Percentiles rank a stretch among this genome's conserved stretches.
phyloP scores from a whole-genome alignment of 2,797 vertebrate genomes.

The Rhabdomys pumilio region DNA sequence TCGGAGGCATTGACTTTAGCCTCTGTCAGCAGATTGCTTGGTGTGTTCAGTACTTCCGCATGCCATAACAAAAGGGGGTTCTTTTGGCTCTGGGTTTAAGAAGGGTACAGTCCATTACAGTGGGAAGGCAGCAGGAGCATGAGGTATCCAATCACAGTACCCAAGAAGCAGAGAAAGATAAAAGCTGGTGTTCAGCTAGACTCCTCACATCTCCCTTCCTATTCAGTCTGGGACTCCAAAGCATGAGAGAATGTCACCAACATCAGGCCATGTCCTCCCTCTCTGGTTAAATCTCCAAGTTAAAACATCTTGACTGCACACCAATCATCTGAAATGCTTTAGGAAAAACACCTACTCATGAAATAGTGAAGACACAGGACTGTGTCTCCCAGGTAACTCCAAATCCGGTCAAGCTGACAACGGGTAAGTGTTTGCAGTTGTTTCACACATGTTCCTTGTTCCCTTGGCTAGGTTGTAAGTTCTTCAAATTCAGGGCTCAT shows the following conservation, averaged over 20 bases:
- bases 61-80: neutral
- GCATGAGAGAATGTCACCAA: neutral
- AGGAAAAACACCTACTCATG: neutral
- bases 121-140: too few relatives aligned
- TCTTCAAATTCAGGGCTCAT: neutral
- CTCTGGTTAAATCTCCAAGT: neutral
- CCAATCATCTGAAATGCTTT: neutral
- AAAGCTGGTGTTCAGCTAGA: too few relatives aligned
- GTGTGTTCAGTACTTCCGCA: neutral
- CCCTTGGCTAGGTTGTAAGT: neutral
- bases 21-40: neutral
- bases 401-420: neutral
- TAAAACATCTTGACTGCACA: neutral
- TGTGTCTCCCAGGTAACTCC: neutral
- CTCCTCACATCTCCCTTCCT: neutral
- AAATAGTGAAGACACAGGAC: neutral
- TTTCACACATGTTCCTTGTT: neutral
- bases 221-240: neutral
- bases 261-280: neutral
- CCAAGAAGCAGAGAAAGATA: neutral
- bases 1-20: neutral
- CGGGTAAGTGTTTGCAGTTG: neutral
- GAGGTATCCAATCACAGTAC: neutral
- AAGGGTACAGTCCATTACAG: neutral
- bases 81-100: neutral